phyloP scores from a whole-genome alignment of 1,140 invertebrate species.

The Apocrypta bakeri region DNA sequence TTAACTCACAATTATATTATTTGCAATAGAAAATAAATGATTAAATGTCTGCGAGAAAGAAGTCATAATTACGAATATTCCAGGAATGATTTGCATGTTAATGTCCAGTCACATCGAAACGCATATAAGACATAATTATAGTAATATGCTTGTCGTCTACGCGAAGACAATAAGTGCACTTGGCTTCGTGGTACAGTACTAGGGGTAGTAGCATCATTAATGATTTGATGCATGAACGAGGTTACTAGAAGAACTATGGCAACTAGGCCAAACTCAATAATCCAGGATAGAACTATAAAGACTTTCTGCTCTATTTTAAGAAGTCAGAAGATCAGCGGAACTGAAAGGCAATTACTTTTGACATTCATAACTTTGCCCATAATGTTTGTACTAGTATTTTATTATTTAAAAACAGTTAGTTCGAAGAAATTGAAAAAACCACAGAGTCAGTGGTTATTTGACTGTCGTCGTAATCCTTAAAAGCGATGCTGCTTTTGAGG shows the following conservation, averaged over 20 bases:
- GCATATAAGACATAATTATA: constrained; percentile 25
- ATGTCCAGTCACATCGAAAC: background rate
- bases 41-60: constrained; percentile 35
- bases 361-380: background rate
- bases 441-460: constrained; percentile 27
- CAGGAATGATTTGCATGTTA: constrained; percentile 45
- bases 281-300: constrained; percentile 77
- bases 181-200: constrained; percentile 31
- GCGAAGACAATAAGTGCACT: background rate
- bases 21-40: too few species aligned
- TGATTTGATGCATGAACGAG: background rate
- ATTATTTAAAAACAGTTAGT: constrained; percentile 43
- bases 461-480: constrained; percentile 38
- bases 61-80: constrained; percentile 12
- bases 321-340: constrained; percentile 65
- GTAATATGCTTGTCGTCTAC: background rate
- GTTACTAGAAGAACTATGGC: constrained; percentile 25
- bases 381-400: background rate
- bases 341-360: background rate
- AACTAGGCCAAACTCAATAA: constrained; percentile 71
- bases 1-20: too few species aligned
- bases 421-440: background rate
- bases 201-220: constrained; percentile 37
- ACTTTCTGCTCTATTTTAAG: constrained; percentile 75
- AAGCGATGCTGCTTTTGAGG: background rate